Evolutionary conservation across 2,797 vertebrate species (phyloP).

Genomic region (Neoniphon sammara): DNA sequence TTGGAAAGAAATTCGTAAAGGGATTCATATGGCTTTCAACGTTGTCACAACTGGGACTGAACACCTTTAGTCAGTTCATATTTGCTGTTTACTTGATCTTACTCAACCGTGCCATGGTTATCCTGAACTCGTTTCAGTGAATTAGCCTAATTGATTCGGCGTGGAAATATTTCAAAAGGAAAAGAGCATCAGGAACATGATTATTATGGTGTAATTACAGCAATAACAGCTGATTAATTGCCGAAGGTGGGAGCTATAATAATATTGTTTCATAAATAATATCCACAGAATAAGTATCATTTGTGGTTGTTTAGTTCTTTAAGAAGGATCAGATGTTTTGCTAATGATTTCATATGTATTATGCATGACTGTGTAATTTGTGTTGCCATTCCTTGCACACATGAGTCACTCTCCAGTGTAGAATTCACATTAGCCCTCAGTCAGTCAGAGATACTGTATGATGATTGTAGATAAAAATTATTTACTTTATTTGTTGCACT

Average conservation of each 20-base stretch:
- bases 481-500: constrained; percentile 24
- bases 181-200: neutral
- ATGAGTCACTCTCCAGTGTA: neutral
- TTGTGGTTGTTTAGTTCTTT: constrained; percentile 27
- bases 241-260: neutral
- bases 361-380: constrained; percentile 52
- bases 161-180: neutral
- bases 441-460: constrained; percentile 18
- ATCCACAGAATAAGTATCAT: neutral
- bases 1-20: too few species aligned
- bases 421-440: constrained; percentile 3
- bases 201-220: constrained; percentile 1
- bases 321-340: constrained; percentile 12
- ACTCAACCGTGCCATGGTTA: neutral
- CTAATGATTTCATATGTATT: constrained; percentile 27
- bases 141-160: neutral
- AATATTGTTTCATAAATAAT: neutral
- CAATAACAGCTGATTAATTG: neutral
- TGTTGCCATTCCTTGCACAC: neutral
- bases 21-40: too few species aligned
- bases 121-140: constrained; percentile 2
- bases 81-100: neutral
- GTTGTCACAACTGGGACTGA: too few species aligned
- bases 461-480: constrained; percentile 29
- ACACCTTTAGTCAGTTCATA: neutral